Base-by-base conservation (phyloP, 1,140 invertebrate species). In the Drosophila sp. region DNA sequence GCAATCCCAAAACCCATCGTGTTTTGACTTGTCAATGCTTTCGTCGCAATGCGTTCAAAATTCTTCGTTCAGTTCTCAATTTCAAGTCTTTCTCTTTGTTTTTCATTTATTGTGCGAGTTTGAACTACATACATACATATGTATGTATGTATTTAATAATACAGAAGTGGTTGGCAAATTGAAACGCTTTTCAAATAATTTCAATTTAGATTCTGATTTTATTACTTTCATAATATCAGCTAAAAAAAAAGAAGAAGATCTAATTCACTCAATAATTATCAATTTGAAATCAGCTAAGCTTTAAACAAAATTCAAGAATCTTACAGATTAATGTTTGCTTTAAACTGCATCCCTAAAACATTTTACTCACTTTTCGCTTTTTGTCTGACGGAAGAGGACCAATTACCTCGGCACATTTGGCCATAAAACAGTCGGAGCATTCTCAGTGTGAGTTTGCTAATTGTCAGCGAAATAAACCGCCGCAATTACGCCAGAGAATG, bases 1-100 rank as follows among this genome's bases (percentile, higher is more conserved):
- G 67, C 65, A 61, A 27, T 21, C 45, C 8, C 21, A 21, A 13
- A 14, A 34, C 36, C 38, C 18, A 32, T 43, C n/a, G 50, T 53
- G 50, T 53, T 53, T n/a, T 18, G 25, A 51, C 63, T 48, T 66
- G 53, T 62, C 62, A 56, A 40, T 50, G 84, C 69, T 78, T 72
- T 62, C 76, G 80, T 80, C 70, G 82, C 78, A 81, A 78, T 74
- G 80, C 81, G 75, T 61, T 78, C 43, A 64, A 72, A 82, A 56
- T 76, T 80, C 43, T 48, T 51, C 16, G 27, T 21, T 43, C 16
- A 59, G 27, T 59, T 46, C 56, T 59, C 4, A 59, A 66, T 36
- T 58, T 46, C 50, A 56, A 21, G 45, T 67, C 36, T 14, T 38
- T 13, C 36, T 51, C 18, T 3, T 41, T 14, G 21, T n/a, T n/a